These are phyloP conservation scores for Lysiphlebus fabarum DNA, from an alignment of 1,140 invertebrate species.

Conservation along the genomic window DNA sequence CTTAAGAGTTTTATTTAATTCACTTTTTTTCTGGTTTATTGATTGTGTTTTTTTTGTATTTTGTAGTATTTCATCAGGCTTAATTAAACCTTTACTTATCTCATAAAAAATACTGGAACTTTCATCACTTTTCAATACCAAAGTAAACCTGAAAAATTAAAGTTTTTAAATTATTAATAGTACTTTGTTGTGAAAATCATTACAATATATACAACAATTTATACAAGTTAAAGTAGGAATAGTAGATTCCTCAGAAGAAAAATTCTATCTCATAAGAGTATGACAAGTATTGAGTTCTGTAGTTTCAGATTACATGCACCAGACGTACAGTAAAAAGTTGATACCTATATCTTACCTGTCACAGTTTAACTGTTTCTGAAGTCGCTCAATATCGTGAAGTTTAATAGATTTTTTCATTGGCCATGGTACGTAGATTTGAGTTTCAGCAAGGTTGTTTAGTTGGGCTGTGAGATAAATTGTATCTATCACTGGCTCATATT, in stretches of 20 bases:
- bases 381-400: constrained; percentile 15
- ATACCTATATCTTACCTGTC: constrained; percentile 17
- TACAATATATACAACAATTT: not conserved
- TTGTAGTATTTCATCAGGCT: not conserved
- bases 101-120: constrained; percentile 10
- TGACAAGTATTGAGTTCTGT: too few relatives aligned
- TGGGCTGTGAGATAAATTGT: constrained; percentile 23
- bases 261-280: too few relatives aligned
- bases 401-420: constrained; percentile 14
- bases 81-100: constrained; percentile 25
- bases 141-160: constrained; percentile 4
- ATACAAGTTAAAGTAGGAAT: too few relatives aligned
- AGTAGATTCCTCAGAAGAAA: too few relatives aligned
- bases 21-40: constrained; percentile 1
- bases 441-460: not conserved
- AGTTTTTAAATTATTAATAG: too few relatives aligned
- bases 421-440: constrained; percentile 25
- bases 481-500: constrained; percentile 20
- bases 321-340: too few relatives aligned
- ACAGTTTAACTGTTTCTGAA: constrained; percentile 16
- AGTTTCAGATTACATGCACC: too few relatives aligned
- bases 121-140: constrained; percentile 9
- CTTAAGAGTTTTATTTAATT: constrained; percentile 1
- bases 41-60: too few relatives aligned
- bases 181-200: not conserved